phyloP scores from a whole-genome alignment of 2,113 vertebrate species.

The Pterocles burchelli region DNA sequence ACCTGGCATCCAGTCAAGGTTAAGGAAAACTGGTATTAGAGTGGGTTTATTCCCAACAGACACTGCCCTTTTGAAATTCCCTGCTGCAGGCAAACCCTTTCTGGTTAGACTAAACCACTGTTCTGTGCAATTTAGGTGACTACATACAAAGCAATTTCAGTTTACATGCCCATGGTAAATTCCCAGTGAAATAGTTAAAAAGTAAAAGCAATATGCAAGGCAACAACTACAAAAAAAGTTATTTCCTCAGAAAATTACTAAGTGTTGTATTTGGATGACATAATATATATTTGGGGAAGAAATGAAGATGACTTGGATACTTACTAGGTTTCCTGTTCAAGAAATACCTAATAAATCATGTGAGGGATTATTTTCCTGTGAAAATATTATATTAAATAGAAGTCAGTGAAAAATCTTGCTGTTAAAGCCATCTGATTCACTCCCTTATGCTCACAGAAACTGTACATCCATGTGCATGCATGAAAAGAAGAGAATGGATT shows the following conservation, averaged over 20 bases:
- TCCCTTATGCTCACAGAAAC: constrained; percentile 2
- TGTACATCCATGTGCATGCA: not conserved
- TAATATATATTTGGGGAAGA: not conserved
- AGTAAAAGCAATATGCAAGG: not conserved
- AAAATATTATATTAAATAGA: constrained; percentile 47
- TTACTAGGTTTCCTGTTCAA: constrained; percentile 7
- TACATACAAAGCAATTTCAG: not conserved
- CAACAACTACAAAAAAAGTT: not conserved
- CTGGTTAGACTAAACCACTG: not conserved
- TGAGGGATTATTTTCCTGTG: not conserved
- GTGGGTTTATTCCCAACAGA: not conserved
- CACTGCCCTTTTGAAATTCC: not conserved
- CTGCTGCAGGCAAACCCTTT: not conserved
- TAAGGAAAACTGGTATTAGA: not conserved
- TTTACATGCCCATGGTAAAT: not conserved
- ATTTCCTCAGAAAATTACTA: constrained; percentile 9
- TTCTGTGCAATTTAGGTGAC: not conserved
- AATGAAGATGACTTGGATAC: constrained; percentile 4
- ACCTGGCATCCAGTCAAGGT: too few relatives aligned
- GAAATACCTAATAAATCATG: constrained; percentile 36
- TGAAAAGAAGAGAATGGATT: constrained; percentile 17
- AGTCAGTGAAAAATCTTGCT: constrained; percentile 31
- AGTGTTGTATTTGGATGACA: constrained; percentile 6
- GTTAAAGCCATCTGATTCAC: constrained; percentile 54
- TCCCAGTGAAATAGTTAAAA: not conserved